These are phyloP conservation scores for Aphelinus certus DNA, from an alignment of 1,140 invertebrate species.

Conservation along the genomic window DNA sequence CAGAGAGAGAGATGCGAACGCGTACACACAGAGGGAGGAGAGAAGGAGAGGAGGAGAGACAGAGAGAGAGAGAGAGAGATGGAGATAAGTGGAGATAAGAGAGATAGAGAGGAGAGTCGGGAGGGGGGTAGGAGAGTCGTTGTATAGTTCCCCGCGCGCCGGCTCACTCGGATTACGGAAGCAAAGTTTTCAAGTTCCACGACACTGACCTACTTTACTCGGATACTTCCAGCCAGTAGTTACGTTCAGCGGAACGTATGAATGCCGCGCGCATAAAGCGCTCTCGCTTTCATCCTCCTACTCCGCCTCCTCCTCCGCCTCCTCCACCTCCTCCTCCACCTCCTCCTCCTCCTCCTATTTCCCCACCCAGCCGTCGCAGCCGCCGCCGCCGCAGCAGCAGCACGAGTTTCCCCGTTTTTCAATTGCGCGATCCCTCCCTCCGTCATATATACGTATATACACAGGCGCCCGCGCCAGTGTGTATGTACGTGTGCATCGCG, in stretches of 20 bases:
- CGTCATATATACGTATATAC: neutral
- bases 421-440: neutral
- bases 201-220: slow-evolving; percentile 65
- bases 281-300: slow-evolving; percentile 54
- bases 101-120: neutral
- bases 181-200: slow-evolving; percentile 66
- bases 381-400: slow-evolving; percentile 3
- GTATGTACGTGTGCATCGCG: no score
- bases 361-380: neutral
- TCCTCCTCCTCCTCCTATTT: neutral
- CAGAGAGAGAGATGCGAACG: neutral
- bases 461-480: neutral
- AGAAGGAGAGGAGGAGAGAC: neutral
- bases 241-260: slow-evolving; percentile 56
- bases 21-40: slow-evolving; percentile 7
- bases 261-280: slow-evolving; percentile 56
- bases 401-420: slow-evolving; percentile 32
- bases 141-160: slow-evolving; percentile 43
- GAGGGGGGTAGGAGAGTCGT: slow-evolving; percentile 20
- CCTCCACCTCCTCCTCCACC: neutral
- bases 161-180: slow-evolving; percentile 62
- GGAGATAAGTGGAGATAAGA: no score
- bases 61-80: neutral
- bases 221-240: slow-evolving; percentile 59
- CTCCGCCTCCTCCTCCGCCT: slow-evolving; percentile 36